These are phyloP conservation scores for Castor canadensis DNA, from an alignment of 2,113 vertebrate genomes.

Conservation along the genomic window DNA sequence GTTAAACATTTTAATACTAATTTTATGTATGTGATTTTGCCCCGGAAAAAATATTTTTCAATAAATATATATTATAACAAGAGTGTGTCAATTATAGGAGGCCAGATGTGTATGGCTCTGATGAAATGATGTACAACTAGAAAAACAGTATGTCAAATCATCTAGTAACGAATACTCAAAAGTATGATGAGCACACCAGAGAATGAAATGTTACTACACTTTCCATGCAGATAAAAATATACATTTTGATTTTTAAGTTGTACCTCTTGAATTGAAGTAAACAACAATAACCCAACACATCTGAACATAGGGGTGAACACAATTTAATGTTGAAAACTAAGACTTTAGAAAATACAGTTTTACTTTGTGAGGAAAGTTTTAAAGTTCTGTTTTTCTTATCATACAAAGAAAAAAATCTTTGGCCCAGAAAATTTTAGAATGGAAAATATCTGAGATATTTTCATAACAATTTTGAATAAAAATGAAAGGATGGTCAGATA, in stretches of 20 bases:
- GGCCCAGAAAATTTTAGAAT: conserved; percentile 9
- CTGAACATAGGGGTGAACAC: neutral
- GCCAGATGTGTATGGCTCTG: neutral
- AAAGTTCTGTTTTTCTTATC: neutral
- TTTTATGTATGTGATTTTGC: neutral
- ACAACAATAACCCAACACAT: neutral
- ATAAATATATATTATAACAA: neutral
- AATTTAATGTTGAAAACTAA: conserved; percentile 32
- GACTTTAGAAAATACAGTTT: neutral
- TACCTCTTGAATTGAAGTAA: neutral
- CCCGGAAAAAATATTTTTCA: neutral
- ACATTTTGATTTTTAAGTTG: neutral
- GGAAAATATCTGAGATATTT: neutral
- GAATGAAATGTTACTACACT: neutral
- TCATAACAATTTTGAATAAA: neutral
- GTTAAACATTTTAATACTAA: conserved; percentile 24
- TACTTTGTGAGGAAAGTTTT: neutral
- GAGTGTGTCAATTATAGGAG: neutral
- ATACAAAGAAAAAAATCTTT: neutral
- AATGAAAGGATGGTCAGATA: neutral
- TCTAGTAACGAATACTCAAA: neutral
- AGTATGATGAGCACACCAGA: neutral
- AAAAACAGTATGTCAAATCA: neutral
- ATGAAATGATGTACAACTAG: conserved; percentile 2
- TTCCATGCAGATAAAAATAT: neutral